These are phyloP conservation scores for Phallusia fumigata DNA, from an alignment of 23 tunicate species.

Conservation along the genomic window DNA sequence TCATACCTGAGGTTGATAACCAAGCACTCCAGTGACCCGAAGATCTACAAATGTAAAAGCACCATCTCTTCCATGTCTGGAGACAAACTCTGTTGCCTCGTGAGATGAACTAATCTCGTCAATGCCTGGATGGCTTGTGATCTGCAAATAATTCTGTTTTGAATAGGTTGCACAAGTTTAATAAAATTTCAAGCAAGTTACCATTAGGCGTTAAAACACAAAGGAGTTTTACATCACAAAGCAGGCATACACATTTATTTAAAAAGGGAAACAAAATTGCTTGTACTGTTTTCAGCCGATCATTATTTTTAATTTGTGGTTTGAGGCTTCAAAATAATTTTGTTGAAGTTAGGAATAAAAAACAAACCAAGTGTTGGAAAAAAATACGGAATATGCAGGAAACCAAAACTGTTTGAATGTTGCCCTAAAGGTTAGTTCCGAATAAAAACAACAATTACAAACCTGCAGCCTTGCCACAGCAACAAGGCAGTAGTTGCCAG, in stretches of 20 bases:
- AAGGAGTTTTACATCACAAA: no score
- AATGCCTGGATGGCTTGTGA: conserved; percentile 75
- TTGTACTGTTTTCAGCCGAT: no score
- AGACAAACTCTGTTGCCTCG: conserved; percentile 84
- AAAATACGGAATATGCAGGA: no score
- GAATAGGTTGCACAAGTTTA: neutral
- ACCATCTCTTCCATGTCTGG: conserved; percentile 79
- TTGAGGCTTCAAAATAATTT: no score
- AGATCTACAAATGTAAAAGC: conserved; percentile 86
- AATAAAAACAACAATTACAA: neutral
- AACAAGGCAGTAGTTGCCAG: conserved; percentile 74
- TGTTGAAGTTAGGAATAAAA: no score
- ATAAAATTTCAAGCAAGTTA: no score
- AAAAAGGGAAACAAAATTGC: neutral
- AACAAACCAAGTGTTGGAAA: no score
- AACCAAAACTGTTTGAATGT: no score
- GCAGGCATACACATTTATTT: no score
- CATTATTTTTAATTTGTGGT: no score
- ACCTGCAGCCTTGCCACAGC: conserved; percentile 90
- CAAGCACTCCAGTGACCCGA: conserved; percentile 71
- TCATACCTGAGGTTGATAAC: conserved; percentile 87
- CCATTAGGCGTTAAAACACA: no score
- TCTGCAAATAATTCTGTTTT: conserved; percentile 13
- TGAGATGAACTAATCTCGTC: conserved; percentile 64
- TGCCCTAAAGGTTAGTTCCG: no score